Evolutionary conservation across 1,140 invertebrate genomes (phyloP), one percentile per base, ranked within the genome.

Genomic region (Drosophila repleta): DNA sequence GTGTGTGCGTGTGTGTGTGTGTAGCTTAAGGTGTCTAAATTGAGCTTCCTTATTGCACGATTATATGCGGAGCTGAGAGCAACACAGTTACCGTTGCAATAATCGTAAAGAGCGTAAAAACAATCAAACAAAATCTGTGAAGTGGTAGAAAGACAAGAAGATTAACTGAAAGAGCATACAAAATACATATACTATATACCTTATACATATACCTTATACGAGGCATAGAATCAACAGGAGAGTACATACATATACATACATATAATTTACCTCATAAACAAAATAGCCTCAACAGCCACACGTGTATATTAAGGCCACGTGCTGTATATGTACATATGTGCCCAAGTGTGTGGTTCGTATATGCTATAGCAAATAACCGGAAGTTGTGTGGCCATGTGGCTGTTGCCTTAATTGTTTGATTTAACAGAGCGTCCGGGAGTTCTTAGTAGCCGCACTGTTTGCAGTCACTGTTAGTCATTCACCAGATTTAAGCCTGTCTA

Each of bases 51-150:
- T 96, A 97, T 94, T 97, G 96, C 92, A 98, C 97, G 92, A 98
- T 97, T 92, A 99, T 97, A 93, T 99, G 98, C 70, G 98, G 98
- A 80, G 98, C 98, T 66, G 96, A 97, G 70, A 97, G 94, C 75
- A 99, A 94, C 90, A 99, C 98, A 65, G 97, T 96, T 83, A 98
- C 94, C 63, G 98, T 99, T 71, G 98, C 98, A 89, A 98, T 95
- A 91, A 99, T 94, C 72, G 98, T 99, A 94, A 99, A 99, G 81
- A 98, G 93, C 62, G 98, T 97, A 94, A 99, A 99, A 91, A 98
- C 95, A 92, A 98, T 97, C 92, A 99, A 95, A 94, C 98, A 99
- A 92, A 99, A 96, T 93, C 98, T 96, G 93, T 52, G 91, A 91
- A 77, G 51, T 74, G 87, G 69, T 83, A 72, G 52, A 73, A 56